Evolutionary conservation across 2,888 invertebrate genomes (phyloP).

Genomic region (Dorcus hopei): DNA sequence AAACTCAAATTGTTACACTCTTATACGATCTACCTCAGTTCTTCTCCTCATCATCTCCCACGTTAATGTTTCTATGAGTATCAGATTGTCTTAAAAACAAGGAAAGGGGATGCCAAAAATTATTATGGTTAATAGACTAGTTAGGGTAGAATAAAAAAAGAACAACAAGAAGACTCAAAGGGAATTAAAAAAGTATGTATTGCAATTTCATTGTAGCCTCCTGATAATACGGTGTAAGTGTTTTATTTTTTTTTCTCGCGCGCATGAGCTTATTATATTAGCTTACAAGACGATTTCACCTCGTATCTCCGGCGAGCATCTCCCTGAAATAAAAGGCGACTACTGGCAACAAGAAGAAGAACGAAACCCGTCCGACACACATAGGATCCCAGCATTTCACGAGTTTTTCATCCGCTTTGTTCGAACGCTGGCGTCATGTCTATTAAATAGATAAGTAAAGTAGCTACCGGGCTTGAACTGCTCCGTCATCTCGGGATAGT

Average conservation of each 20-base stretch:
- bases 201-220: no score
- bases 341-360: background rate
- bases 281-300: slow-evolving; percentile 12
- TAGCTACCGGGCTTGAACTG: slow-evolving; percentile 48
- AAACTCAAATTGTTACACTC: no score
- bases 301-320: background rate
- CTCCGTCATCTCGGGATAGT: slow-evolving; percentile 42
- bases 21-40: no score
- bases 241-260: background rate
- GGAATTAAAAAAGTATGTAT: no score
- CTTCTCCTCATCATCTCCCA: no score
- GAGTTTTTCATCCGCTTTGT: background rate
- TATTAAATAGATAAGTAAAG: slow-evolving; percentile 49
- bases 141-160: no score
- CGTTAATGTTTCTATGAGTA: no score
- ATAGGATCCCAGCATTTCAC: background rate
- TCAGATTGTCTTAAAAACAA: no score
- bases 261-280: slow-evolving; percentile 9
- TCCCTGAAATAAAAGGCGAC: background rate
- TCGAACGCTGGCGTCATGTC: slow-evolving; percentile 43
- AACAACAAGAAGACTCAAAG: no score
- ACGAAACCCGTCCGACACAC: background rate
- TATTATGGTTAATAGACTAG: no score
- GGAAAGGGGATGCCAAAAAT: no score
- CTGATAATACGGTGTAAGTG: background rate